Conservation (phyloP, 2,113 vertebrate genomes). For the Vulpes vulpes region DNA sequence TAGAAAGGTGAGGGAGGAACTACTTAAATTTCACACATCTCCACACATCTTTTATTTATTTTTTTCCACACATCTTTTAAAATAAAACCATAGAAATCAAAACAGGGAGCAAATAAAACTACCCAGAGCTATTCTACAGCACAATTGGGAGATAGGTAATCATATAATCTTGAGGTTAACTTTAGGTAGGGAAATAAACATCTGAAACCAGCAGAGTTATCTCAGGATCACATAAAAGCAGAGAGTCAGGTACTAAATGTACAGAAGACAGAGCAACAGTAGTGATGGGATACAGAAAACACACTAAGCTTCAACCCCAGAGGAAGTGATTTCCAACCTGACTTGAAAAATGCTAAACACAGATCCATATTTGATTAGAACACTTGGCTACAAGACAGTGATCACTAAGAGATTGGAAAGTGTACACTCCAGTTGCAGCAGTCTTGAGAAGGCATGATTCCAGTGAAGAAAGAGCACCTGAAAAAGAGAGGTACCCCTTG, state of each 20-base stretch:
- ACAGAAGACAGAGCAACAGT: background rate
- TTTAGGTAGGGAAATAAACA: background rate
- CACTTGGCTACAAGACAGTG: background rate
- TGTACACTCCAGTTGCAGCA: background rate
- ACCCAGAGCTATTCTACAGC: background rate
- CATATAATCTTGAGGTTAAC: background rate
- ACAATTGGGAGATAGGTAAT: background rate
- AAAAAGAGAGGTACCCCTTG: background rate
- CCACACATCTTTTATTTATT: background rate
- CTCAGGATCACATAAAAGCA: background rate
- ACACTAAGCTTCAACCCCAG: background rate
- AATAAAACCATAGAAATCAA: background rate
- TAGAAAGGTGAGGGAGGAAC: background rate
- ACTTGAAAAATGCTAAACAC: background rate
- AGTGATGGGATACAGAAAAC: background rate
- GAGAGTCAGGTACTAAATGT: background rate
- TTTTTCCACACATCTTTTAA: background rate
- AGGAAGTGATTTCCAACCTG: background rate
- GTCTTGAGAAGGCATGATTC: background rate
- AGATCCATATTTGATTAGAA: background rate
- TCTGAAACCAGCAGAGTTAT: background rate
- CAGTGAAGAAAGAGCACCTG: background rate
- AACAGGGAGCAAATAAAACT: background rate
- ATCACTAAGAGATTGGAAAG: background rate
- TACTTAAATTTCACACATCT: background rate